Conservation (phyloP, 2,888 invertebrate species). For the Ectropis crepuscularia region DNA sequence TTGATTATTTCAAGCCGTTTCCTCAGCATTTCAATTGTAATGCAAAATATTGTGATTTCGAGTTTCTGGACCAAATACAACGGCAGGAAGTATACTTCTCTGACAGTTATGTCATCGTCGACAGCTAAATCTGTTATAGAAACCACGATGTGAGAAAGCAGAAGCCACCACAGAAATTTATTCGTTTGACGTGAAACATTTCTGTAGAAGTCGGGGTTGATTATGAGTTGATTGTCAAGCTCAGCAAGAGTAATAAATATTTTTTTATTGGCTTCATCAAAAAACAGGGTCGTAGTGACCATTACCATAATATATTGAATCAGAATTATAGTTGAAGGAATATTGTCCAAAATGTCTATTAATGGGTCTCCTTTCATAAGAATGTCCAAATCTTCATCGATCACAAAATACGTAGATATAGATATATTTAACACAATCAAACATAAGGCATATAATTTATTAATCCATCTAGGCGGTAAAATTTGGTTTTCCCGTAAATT, state of each 20-base stretch:
- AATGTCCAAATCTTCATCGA: neutral
- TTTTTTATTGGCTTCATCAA: slow-evolving; percentile 22
- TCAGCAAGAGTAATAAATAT: slow-evolving; percentile 23
- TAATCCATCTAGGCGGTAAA: slow-evolving; percentile 3
- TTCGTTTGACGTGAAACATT: slow-evolving; percentile 44
- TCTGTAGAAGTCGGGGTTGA: slow-evolving; percentile 25
- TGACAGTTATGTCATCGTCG: neutral
- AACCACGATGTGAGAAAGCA: slow-evolving; percentile 41
- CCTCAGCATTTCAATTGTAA: slow-evolving; percentile 54
- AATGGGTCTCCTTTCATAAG: neutral
- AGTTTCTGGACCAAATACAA: slow-evolving; percentile 56
- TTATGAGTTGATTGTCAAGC: slow-evolving; percentile 29
- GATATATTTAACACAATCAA: neutral
- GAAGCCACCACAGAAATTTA: slow-evolving; percentile 38
- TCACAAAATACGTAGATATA: neutral
- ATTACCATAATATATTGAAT: slow-evolving; percentile 35
- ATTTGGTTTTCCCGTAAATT: neutral
- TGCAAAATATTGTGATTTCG: slow-evolving; percentile 57
- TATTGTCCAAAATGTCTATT: slow-evolving; percentile 33
- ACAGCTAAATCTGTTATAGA: slow-evolving; percentile 3
- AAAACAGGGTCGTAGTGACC: slow-evolving; percentile 26
- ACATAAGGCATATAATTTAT: slow-evolving; percentile 1
- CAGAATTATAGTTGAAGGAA: slow-evolving; percentile 37
- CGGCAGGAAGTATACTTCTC: slow-evolving; percentile 41
- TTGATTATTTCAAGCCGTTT: slow-evolving; percentile 57